Base-by-base conservation (phyloP, 2,888 invertebrate species). In the Cerastis rubricosa region DNA sequence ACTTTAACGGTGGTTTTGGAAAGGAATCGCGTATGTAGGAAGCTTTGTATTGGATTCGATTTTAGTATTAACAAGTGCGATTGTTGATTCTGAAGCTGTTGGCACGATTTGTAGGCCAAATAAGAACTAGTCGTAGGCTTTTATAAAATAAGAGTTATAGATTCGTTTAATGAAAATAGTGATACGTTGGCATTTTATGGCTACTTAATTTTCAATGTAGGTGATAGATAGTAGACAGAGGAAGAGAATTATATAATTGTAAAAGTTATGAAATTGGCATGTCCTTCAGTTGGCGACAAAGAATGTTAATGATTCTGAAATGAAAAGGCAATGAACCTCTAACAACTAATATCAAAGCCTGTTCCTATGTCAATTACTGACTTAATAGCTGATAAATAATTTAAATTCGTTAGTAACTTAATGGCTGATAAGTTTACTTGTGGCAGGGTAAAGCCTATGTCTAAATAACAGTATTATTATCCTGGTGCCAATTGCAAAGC, bases 1-100 rank as follows among this genome's bases (percentile, higher is more conserved):
- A 66, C 22, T 72, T 29, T 65, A 71, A 74, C 66, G 47, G 73
- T 64, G 2, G 43, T 68, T 77, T 73, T 78, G 40, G 69, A 79
- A 73, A 82, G 76, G 76, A 40, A 83, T 76, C 40, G 79, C 65
- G 71, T 81, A 66, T 80, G 54, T 61, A 75, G 71, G 80, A 76
- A 71, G 67, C 67, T 65, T 84, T 63, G 63, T 35, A 2, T 68
- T 35, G n/a, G 47, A 47, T 67, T 43, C 25, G 61, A 70, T 63
- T 54, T 40, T 22, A 59, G 76, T 59, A 6, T 45, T 43, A 63
- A 22, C 25, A 61, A 72, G 47, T 59, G 57, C 49, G 43, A 81
- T 73, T 43, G 43, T 66, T 35, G 49, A 51, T 51, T 22, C 22
- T 17, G 14, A 43, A 43, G 4, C 19, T 47, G 8, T 29, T 17